A percentile compares a stretch with the other conserved stretches of the same genome.
phyloP scores from a whole-genome alignment of 2,797 vertebrate genomes.

The Melanotaenia pygmaea region DNA sequence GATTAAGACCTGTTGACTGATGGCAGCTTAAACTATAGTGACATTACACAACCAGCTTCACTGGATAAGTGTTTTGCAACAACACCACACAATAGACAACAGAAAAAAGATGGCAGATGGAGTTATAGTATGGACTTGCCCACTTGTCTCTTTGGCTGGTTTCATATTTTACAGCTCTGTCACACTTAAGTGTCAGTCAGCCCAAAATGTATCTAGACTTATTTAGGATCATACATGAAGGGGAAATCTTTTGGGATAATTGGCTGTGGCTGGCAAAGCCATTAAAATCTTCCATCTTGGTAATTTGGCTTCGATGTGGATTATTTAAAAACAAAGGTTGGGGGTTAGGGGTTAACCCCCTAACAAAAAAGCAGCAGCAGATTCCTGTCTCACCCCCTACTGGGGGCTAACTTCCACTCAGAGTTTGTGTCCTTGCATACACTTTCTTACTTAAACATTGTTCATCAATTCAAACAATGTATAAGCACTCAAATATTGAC shows the following conservation, averaged over 20 bases:
- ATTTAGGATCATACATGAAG: conserved; percentile 27
- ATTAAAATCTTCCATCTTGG: conserved; percentile 1
- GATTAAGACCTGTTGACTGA: conserved; percentile 83
- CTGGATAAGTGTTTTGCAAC: conserved; percentile 51
- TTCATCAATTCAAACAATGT: conserved; percentile 61
- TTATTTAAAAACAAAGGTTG: conserved; percentile 7
- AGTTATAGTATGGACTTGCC: conserved; percentile 29
- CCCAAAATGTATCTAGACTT: conserved; percentile 1
- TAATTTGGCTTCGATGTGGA: conserved; percentile 22
- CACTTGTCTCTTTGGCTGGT: conserved; percentile 21
- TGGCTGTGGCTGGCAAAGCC: conserved; percentile 6
- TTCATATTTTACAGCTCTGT: conserved; percentile 13
- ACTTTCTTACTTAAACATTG: conserved; percentile 27
- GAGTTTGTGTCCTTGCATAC: conserved; percentile 27
- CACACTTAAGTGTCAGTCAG: neutral
- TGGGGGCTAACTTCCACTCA: conserved; percentile 32
- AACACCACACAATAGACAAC: conserved; percentile 30
- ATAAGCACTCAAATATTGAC: conserved; percentile 61
- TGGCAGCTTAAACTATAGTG: conserved; percentile 76
- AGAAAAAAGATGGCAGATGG: conserved; percentile 27
- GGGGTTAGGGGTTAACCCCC: neutral
- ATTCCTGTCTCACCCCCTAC: conserved; percentile 47
- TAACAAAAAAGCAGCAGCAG: conserved; percentile 22
- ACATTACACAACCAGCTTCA: conserved; percentile 65
- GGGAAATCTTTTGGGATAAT: conserved; percentile 15